Base-by-base conservation (phyloP, 1,140 invertebrate genomes). In the Chrysopa pallens region DNA sequence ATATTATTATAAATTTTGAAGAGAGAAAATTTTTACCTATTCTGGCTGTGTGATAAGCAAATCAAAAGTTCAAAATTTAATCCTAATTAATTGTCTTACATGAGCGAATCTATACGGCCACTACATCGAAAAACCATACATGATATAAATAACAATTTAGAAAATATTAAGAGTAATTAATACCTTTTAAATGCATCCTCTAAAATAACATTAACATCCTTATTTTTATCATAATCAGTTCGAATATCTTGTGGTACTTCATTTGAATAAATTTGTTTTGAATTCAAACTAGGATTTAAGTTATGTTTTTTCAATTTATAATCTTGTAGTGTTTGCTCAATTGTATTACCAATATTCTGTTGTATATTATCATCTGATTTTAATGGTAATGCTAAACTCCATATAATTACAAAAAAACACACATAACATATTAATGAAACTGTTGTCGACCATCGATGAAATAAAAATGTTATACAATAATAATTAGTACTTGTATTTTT, bases 131-230 rank as follows among this genome's bases (percentile, higher is more conserved):
- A n/a, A n/a, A n/a, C n/a, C n/a, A n/a, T 31, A 31, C 6, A 31
- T 31, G 11, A 7, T 7, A 7, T 7, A 31, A 31, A 31, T 31
- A 11, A 7, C 6, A 31, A 31, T 6, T 31, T 31, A 33, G n/a
- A 33, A 33, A 11, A 11, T 33, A 6, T 33, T 11, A 33, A 33
- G 6, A 33, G n/a, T n/a, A n/a, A n/a, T n/a, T 33, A 11, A 33
- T 54, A 60, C 60, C 55, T 62, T 4, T 50, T 52, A 49, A 73
- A 73, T 13, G 71, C 66, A 29, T 66, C 60, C 29, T 67, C 61
- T 6, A 73, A 50, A 15, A 72, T 52, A n/a, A 51, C 56, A 17
- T 50, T 57, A 11, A 66, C 61, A 44, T 66, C 60, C 8, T 67
- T 60, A 39, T 52, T 49, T 3, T 36, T 27, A 39, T 58, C 55